phyloP scores from a whole-genome alignment of 2,113 vertebrate genomes.

The Corythaeola cristata region DNA sequence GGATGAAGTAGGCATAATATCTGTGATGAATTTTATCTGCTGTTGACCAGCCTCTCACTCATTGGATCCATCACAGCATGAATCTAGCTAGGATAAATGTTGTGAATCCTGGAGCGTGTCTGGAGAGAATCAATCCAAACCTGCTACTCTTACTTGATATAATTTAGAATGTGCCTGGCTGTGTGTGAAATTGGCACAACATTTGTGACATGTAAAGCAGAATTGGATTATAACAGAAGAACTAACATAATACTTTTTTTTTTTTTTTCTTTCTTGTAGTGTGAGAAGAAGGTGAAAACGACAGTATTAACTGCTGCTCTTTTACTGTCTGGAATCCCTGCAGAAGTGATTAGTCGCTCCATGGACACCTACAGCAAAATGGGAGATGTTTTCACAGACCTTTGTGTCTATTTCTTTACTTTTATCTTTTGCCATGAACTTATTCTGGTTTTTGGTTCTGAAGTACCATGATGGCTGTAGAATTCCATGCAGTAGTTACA shows the following conservation, averaged over 20 bases:
- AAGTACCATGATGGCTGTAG: constrained; percentile 75
- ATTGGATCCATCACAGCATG: not conserved
- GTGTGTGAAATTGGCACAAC: not conserved
- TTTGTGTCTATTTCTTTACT: constrained; percentile 96
- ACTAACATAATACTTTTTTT: not conserved
- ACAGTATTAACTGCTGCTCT: constrained; percentile 94
- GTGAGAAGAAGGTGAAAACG: constrained; percentile 91
- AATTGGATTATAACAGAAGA: not conserved
- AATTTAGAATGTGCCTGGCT: not conserved
- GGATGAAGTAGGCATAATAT: not conserved
- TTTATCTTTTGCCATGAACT: constrained; percentile 94
- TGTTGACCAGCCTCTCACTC: not conserved
- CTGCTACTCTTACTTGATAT: fast-evolving
- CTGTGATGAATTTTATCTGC: not conserved
- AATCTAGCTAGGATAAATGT: not conserved
- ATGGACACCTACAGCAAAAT: constrained; percentile 98
- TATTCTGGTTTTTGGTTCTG: constrained; percentile 79
- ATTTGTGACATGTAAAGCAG: not conserved
- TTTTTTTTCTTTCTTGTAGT: constrained; percentile 65
- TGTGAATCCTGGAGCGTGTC: not conserved
- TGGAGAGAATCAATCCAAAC: not conserved
- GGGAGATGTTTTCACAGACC: constrained; percentile 97
- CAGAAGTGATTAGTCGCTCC: constrained; percentile 94
- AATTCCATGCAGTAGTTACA: not conserved
- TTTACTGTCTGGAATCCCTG: constrained; percentile 92